Evolutionary conservation across 2,113 vertebrate species (phyloP), one percentile per base, ranked within the genome.

Genomic region (Riparia riparia): DNA sequence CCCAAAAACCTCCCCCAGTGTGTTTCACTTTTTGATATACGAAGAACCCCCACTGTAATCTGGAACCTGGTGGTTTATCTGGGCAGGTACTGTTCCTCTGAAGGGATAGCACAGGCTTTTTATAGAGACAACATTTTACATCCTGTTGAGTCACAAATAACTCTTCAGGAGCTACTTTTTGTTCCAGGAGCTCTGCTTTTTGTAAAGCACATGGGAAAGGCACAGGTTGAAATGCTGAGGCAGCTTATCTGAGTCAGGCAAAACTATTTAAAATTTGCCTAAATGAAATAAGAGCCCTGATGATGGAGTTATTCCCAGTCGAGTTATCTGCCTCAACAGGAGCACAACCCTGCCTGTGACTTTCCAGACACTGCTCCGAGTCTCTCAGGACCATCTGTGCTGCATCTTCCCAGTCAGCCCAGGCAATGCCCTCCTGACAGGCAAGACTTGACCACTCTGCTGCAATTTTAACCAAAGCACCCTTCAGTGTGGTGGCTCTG

Each of bases 321-420:
- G 0, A 82, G 39, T n/a, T 12, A 56, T 17, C 20, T 63, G 57
- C 42, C 34, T 50, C 22, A 42, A 4, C 17, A 49, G 0, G 2
- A 86, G 58, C 57, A 60, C 70, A 64, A 66, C 45, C 10, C 45
- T 83, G 53, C 31, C 69, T 37, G 20, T 39, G 70, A 12, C 32
- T 71, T 8, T 65, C 26, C 87, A 47, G 39, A 29, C 29, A 1
- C n/a, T 78, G 11, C 0, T 15, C 51, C 47, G 56, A 64, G 49
- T 29, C 87, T 68, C 70, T 51, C 56, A 74, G 69, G 31, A 50
- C 47, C 16, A 4, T 25, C 26, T 5, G 12, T 42, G 56, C 60
- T 66, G 73, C 25, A 17, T 19, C 20, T 66, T 39, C 73, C 2
- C 56, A 63, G 77, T 3, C 49, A 82, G 47, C 28, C 32, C 44